phyloP scores from a whole-genome alignment of 1,140 invertebrate species.

The Ganaspis sp. region DNA sequence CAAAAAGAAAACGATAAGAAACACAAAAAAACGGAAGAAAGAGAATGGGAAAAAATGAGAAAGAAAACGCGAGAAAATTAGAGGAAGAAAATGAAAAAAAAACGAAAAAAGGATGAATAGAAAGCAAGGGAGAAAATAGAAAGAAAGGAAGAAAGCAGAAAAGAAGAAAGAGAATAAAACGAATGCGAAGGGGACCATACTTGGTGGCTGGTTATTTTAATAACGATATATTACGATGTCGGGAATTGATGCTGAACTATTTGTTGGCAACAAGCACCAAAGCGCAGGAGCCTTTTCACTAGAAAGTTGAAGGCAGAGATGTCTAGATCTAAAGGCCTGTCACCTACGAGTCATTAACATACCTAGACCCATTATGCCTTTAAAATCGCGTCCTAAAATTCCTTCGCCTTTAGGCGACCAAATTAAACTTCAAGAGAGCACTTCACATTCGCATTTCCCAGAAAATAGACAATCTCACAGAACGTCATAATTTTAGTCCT shows the following conservation, averaged over 20 bases:
- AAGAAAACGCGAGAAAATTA: too few relatives aligned
- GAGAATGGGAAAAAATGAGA: too few relatives aligned
- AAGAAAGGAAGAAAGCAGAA: too few relatives aligned
- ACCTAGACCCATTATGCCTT: constrained; percentile 53
- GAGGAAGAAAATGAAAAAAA: too few relatives aligned
- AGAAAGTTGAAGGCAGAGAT: constrained; percentile 60
- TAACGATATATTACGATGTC: constrained; percentile 77
- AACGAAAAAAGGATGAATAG: too few relatives aligned
- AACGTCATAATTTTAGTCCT: not conserved
- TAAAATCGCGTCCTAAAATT: constrained; percentile 3
- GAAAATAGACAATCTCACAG: not conserved
- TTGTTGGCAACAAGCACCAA: constrained; percentile 71
- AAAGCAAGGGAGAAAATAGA: too few relatives aligned
- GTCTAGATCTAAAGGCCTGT: constrained; percentile 72
- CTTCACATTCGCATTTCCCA: not conserved
- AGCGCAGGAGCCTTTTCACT: constrained; percentile 54
- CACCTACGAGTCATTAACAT: constrained; percentile 75
- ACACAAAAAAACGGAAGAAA: too few relatives aligned
- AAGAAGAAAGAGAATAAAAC: not conserved
- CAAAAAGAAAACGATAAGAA: too few relatives aligned
- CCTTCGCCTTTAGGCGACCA: constrained; percentile 49
- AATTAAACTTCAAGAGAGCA: constrained; percentile 53
- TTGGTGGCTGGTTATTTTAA: constrained; percentile 69
- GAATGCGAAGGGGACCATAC: constrained; percentile 6
- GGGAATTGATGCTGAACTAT: constrained; percentile 76